These are phyloP conservation scores for Myotis findleyi DNA, from an alignment of 2,797 vertebrate species.

Conservation along the genomic window DNA sequence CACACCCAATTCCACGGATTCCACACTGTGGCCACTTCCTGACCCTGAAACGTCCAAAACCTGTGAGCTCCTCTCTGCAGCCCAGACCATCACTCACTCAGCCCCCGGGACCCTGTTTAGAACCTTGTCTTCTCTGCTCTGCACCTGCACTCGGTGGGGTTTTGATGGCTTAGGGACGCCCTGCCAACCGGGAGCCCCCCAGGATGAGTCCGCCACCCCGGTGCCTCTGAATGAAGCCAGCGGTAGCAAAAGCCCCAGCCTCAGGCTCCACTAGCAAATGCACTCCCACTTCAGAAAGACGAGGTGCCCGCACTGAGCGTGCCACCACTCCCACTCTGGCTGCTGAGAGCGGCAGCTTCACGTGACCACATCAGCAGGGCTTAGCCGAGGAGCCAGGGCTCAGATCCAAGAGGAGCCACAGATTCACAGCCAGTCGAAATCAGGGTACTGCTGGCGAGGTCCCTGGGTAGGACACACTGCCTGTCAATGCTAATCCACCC, in stretches of 20 bases:
- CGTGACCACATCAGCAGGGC: accelerated
- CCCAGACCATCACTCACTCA: not conserved
- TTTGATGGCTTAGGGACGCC: not conserved
- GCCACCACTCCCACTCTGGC: accelerated
- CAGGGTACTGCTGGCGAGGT: accelerated
- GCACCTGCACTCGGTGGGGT: not conserved
- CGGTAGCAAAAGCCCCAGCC: accelerated
- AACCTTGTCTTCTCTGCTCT: not conserved
- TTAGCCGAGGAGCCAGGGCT: not conserved
- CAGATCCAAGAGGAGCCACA: accelerated
- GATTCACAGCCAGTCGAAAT: not conserved
- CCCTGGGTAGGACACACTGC: not conserved
- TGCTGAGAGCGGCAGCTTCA: too few species aligned
- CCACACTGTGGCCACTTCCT: not conserved
- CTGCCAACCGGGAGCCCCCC: not conserved
- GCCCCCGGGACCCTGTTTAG: not conserved
- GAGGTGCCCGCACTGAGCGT: accelerated
- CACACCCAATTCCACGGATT: not conserved
- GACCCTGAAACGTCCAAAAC: not conserved
- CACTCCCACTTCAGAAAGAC: not conserved
- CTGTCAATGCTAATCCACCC: not conserved
- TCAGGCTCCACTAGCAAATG: not conserved
- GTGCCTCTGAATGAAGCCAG: not conserved
- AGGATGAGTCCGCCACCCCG: not conserved
- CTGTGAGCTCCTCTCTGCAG: not conserved